phyloP scores from a whole-genome alignment of 2,888 invertebrate genomes.

The Melinopterus prodromus region DNA sequence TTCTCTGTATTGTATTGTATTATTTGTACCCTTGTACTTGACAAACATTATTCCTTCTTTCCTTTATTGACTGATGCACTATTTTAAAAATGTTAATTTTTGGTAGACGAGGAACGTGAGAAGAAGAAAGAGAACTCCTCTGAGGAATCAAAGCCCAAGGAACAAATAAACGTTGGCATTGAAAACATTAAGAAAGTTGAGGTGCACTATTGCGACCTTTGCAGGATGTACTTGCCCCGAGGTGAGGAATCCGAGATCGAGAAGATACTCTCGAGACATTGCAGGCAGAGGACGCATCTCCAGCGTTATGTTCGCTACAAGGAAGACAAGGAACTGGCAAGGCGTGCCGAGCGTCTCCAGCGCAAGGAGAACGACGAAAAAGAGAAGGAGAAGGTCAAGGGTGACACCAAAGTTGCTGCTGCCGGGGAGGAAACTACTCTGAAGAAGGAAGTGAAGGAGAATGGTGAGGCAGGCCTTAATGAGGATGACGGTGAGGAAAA shows the following conservation, averaged over 20 bases:
- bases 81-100: constrained; percentile 19
- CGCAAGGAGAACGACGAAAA: constrained; percentile 65
- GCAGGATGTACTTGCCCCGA: constrained; percentile 77
- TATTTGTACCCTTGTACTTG: background rate
- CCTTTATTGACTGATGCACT: background rate
- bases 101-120: constrained; percentile 60
- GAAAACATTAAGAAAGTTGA: constrained; percentile 82
- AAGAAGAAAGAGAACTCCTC: constrained; percentile 54
- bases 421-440: constrained; percentile 46
- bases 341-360: constrained; percentile 75
- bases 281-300: constrained; percentile 77
- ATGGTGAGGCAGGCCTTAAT: constrained; percentile 45
- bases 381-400: constrained; percentile 61
- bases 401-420: constrained; percentile 30
- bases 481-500: constrained; percentile 70
- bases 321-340: constrained; percentile 77
- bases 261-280: constrained; percentile 64
- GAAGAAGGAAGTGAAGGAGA: constrained; percentile 44
- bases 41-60: background rate
- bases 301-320: constrained; percentile 80
- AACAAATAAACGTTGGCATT: constrained; percentile 77
- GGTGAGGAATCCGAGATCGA: constrained; percentile 64
- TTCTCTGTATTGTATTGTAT: too few species aligned
- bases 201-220: constrained; percentile 82
- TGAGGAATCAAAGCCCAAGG: constrained; percentile 59